These are phyloP conservation scores for Quadroppia sp. DNA, from an alignment of 2,888 invertebrate genomes.

Conservation along the genomic window DNA sequence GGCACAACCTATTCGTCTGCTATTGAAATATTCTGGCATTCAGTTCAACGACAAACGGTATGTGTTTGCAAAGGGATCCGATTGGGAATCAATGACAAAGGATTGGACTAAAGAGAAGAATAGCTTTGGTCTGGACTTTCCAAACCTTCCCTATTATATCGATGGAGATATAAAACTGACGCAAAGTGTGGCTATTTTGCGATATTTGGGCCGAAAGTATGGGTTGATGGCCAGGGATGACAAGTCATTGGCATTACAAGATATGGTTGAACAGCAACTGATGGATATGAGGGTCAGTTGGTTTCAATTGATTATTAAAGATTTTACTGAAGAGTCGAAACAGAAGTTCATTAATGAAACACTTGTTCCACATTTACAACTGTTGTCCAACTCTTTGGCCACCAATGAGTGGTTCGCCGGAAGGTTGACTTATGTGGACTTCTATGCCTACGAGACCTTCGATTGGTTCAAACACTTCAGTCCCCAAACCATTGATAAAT, in stretches of 20 bases:
- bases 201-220: conserved; percentile 46
- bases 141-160: conserved; percentile 54
- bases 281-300: not conserved
- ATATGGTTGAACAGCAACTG: conserved; percentile 46
- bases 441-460: conserved; percentile 47
- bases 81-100: not conserved
- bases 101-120: conserved; percentile 52
- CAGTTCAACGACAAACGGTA: conserved; percentile 56
- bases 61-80: conserved; percentile 50
- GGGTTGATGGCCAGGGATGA: conserved; percentile 43
- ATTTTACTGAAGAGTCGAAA: not conserved
- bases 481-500: conserved; percentile 38
- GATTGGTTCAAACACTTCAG: conserved; percentile 44
- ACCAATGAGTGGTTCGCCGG: conserved; percentile 45
- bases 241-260: conserved; percentile 42
- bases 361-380: conserved; percentile 27
- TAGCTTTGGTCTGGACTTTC: conserved; percentile 53
- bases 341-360: not conserved
- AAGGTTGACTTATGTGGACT: conserved; percentile 47
- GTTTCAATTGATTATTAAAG: not conserved
- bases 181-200: conserved; percentile 47
- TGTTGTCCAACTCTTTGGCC: conserved; percentile 44
- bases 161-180: conserved; percentile 52
- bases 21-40: conserved; percentile 54
- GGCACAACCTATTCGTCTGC: conserved; percentile 51